Evolutionary conservation across 2,113 vertebrate genomes (phyloP), one percentile per base, ranked within the genome.

Genomic region (Illadopsis cleaveri): DNA sequence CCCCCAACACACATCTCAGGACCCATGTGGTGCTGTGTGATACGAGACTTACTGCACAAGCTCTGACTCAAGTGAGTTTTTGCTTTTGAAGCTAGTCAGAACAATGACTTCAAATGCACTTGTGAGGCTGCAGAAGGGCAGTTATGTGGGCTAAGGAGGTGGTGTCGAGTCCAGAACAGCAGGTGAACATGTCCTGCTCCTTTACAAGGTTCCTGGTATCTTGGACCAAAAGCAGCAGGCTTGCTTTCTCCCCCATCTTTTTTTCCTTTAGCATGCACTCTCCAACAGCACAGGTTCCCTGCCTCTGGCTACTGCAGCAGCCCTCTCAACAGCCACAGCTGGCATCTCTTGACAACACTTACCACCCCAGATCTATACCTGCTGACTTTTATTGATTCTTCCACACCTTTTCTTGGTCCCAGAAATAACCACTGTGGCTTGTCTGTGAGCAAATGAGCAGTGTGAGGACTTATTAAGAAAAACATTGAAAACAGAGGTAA

Each of bases 11-110:
- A 25, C 42, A 56, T 51, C 33, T 61, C 45, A 61, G 60, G n/a
- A 75, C 42, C 13, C 28, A 7, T 0, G 0, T 12, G 45, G 24
- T 53, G 47, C 28, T 66, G 9, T 48, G 31, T 23, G 77, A 53
- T n/a, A 50, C 18, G 35, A 58, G 65, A 33, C 22, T 54, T 23
- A 9, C 42, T 38, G 38, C 2, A 1, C 25, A 77, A 64, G 35
- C 38, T 53, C 30, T 20, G 20, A 24, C 22, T 37, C 1, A 0
- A 20, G 11, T 13, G 22, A 1, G 2, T 1, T 79, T 83, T 81
- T 65, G 4, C 20, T 56, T 81, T 50, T 25, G 40, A 81, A 73
- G 54, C 4, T 58, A 6, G 79, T 90, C 37, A 57, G n/a, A 79
- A 15, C 1, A 3, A 8, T 28, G 3, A 15, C 13, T 88, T 61